Evolutionary conservation across 2,888 invertebrate genomes (phyloP).

Genomic region (Cancer borealis): DNA sequence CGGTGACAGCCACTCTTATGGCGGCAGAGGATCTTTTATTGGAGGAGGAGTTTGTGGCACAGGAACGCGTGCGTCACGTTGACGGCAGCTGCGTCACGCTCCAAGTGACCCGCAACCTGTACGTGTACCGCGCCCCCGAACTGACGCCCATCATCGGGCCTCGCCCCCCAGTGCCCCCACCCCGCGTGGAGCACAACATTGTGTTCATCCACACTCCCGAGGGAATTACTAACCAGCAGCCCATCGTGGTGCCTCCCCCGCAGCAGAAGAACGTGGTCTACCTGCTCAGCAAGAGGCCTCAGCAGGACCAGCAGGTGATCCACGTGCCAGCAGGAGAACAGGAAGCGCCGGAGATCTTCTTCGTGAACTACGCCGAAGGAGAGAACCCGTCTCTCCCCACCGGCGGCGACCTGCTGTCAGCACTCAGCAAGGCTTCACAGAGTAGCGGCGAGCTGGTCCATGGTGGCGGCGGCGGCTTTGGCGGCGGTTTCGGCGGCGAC

Average conservation of each 20-base stretch:
- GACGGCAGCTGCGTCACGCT: slow-evolving; percentile 67
- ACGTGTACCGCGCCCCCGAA: slow-evolving; percentile 56
- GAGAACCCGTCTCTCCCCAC: slow-evolving; percentile 71
- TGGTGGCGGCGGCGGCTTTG: not conserved
- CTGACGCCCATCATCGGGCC: slow-evolving; percentile 26
- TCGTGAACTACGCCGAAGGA: slow-evolving; percentile 67
- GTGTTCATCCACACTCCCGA: slow-evolving; percentile 66
- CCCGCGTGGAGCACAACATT: slow-evolving; percentile 71
- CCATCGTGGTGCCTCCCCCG: slow-evolving; percentile 71
- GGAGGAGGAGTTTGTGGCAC: slow-evolving; percentile 56
- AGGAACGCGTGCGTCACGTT: slow-evolving; percentile 59
- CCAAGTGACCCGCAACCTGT: slow-evolving; percentile 56
- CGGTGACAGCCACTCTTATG: not conserved
- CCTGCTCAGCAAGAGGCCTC: slow-evolving; percentile 64
- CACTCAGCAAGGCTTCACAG: slow-evolving; percentile 65
- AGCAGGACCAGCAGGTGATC: slow-evolving; percentile 53
- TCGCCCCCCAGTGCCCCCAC: slow-evolving; percentile 55
- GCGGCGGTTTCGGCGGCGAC: not conserved
- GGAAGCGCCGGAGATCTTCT: slow-evolving; percentile 68
- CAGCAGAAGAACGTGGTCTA: slow-evolving; percentile 74
- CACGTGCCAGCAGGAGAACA: slow-evolving; percentile 64
- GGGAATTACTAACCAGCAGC: not conserved
- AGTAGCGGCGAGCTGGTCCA: slow-evolving; percentile 51
- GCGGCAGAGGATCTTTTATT: not conserved
- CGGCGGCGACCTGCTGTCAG: slow-evolving; percentile 66